Base-by-base conservation (phyloP, 2,113 vertebrate genomes). In the Terrapene triunguis region DNA sequence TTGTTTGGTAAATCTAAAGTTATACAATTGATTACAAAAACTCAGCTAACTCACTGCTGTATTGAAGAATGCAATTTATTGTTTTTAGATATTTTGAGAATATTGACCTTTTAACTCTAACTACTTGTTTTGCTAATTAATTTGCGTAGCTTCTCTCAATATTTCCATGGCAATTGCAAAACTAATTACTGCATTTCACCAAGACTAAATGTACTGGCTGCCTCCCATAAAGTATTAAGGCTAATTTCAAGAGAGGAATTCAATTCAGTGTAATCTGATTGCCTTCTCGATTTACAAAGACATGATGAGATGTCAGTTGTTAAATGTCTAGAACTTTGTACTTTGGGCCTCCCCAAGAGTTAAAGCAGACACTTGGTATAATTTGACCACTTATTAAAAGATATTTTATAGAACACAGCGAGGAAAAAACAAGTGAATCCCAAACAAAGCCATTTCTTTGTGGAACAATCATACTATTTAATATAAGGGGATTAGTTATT, bases 241-340 rank as follows among this genome's bases (percentile, higher is more conserved):
- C 94, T 97, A 96, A 94, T 95, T 98, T 96, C 83, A 95, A 96
- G 90, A 91, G 90, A 96, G 89, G 80, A 85, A 91, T 93, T 89
- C 93, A 92, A 95, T 94, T 97, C 92, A 87, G n/a, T 91, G 78
- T 91, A 94, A 84, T 87, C 51, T 80, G 88, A 38, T 85, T 97
- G 90, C 92, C 96, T 94, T 79, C 92, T 95, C 89, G 95, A 19
- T 95, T 97, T 93, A 96, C 74, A 95, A 76, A 76, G 84, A 42
- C 80, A 57, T 38, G 44, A 92, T 94, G 85, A 50, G 53, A 87
- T 95, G 88, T 90, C 76, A 74, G 62, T 87, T 87, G 90, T 84
- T 94, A 91, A 95, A 89, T 83, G 62, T 72, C 88, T n/a, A 3
- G 1, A 16, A 25, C 87, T 92, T 54, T 47, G 50, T 72, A 29